Percentiles rank a stretch among this genome's conserved stretches.
Conservation (phyloP, 2,113 vertebrate species). For the Stigmatopora nigra region DNA sequence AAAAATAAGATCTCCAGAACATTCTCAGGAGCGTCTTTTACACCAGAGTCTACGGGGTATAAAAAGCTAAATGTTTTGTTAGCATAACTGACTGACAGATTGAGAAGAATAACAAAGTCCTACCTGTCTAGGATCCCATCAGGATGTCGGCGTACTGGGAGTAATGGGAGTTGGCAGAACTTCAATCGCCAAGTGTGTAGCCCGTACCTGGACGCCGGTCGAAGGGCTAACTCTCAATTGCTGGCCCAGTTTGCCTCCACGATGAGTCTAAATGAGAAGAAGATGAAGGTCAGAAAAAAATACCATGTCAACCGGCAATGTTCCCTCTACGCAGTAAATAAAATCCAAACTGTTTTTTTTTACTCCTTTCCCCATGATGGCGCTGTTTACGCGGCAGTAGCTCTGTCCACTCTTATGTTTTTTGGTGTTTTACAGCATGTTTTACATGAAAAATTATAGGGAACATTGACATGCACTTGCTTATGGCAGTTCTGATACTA, state of each 20-base stretch:
- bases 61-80: neutral
- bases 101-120: slow-evolving; percentile 9
- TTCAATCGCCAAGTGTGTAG: slow-evolving; percentile 40
- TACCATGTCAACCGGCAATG: too few species aligned
- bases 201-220: slow-evolving; percentile 39
- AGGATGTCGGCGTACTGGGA: slow-evolving; percentile 38
- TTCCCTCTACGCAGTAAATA: too few species aligned
- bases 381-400: too few species aligned
- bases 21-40: slow-evolving; percentile 43
- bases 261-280: slow-evolving; percentile 69
- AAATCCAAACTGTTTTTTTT: too few species aligned
- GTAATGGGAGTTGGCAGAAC: slow-evolving; percentile 47
- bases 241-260: slow-evolving; percentile 47
- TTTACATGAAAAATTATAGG: too few species aligned
- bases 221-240: slow-evolving; percentile 25
- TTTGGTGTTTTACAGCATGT: too few species aligned
- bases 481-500: too few species aligned
- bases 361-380: too few species aligned
- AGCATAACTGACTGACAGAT: slow-evolving; percentile 28
- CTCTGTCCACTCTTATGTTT: too few species aligned
- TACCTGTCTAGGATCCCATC: slow-evolving; percentile 35
- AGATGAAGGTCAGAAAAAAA: slow-evolving; percentile 66
- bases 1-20: slow-evolving; percentile 49
- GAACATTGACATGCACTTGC: too few species aligned
- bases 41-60: slow-evolving; percentile 41